Evolutionary conservation across 37 sponge, comb jelly and placozoan genomes (phyloP), one percentile per base, ranked within the genome.

Genomic region (Petrosia ficiformis): DNA sequence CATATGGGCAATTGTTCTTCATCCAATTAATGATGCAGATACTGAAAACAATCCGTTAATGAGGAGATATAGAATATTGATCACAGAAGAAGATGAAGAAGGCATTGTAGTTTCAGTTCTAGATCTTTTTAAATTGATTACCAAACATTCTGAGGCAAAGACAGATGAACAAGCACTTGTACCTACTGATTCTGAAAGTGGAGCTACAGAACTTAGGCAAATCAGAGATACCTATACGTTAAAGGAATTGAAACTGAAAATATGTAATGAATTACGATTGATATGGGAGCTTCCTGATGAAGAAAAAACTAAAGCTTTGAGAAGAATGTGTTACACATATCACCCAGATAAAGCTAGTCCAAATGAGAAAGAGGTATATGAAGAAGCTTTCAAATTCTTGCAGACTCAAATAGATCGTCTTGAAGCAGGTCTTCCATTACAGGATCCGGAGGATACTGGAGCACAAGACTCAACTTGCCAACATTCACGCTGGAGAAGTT

Each of bases 381-480:
- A 80, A 76, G 72, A 75, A 38, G 77, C 76, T 21, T 86, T 80
- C 58, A 74, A 74, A 59, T 86, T 71, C 61, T 31, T 86, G 35
- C 2, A 44, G 60, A 43, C 22, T 4, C 71, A 86, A 57, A 59
- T 86, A 43, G 81, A 70, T 1, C 54, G 65, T 4, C 29, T 80
- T n/a, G 72, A 74, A 29, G 42, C 3, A 14, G 77, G 73, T 5
- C 29, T 35, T 24, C 59, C 67, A 25, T 58, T 73, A 4, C 79
- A 78, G 29, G 68, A 72, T 56, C 85, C 70, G 37, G 70, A 67
- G 21, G 67, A 19, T 39, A 11, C 63, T 29, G 41, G 21, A 22
- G 30, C 44, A 3, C 28, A 61, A 61, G 63, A n/a, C n/a, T 5
- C 6, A 26, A 5, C 14, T 22, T n/a, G 5, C 26, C 14, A 61